Evolutionary conservation across 2,888 invertebrate species (phyloP).

Genomic region (Pachymerium ferrugineum): DNA sequence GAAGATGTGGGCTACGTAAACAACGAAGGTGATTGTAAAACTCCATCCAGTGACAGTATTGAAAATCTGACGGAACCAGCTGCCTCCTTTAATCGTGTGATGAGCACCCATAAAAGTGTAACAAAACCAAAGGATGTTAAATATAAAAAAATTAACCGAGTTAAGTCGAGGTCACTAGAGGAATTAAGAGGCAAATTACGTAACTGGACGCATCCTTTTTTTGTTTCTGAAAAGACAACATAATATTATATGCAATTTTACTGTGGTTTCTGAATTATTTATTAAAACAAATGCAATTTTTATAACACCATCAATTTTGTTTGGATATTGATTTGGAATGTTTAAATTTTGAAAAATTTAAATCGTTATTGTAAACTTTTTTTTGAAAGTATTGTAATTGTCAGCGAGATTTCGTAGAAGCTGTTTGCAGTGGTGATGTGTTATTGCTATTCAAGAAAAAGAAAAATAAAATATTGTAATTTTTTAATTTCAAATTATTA

Average conservation of each 20-base stretch:
- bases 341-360: neutral
- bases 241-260: neutral
- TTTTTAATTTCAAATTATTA: too few species aligned
- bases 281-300: neutral
- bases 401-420: too few species aligned
- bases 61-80: constrained; percentile 36
- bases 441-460: too few species aligned
- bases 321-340: neutral
- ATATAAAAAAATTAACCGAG: constrained; percentile 83
- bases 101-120: constrained; percentile 84
- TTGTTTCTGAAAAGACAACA: constrained; percentile 29
- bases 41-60: neutral
- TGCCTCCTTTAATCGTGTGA: constrained; percentile 70
- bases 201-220: constrained; percentile 30
- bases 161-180: constrained; percentile 81
- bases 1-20: neutral
- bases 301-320: neutral
- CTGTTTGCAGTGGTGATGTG: too few species aligned
- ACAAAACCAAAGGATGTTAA: constrained; percentile 87
- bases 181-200: constrained; percentile 62
- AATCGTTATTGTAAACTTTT: too few species aligned
- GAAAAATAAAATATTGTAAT: too few species aligned
- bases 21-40: neutral
- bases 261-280: neutral
- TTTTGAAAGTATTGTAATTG: too few species aligned